Conservation (phyloP, 2,797 vertebrate genomes). For the Anniella stebbinsi region DNA sequence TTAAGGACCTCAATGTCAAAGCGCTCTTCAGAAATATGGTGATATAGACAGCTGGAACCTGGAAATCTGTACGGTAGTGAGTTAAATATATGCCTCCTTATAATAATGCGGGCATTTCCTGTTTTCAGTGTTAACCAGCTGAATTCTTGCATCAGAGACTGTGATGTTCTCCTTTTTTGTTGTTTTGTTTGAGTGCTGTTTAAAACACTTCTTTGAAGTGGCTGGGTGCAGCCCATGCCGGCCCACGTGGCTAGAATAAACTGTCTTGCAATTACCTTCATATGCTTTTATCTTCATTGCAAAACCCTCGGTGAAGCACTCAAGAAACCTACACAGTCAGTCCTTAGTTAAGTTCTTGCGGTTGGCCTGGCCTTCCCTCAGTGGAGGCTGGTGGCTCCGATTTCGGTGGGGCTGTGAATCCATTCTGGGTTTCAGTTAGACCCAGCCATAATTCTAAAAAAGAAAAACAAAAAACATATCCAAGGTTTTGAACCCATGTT, state of each 20-base stretch:
- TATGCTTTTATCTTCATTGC: background rate
- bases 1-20: background rate
- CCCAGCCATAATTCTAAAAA: no score
- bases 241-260: conserved; percentile 24
- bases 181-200: background rate
- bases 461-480: no score
- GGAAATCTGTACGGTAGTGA: background rate
- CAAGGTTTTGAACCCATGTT: no score
- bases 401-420: no score
- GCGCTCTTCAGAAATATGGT: background rate
- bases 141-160: background rate
- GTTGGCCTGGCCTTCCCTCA: background rate
- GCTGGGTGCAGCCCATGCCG: background rate
- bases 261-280: background rate
- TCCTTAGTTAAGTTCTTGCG: background rate
- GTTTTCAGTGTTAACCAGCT: background rate
- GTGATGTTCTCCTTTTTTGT: background rate
- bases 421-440: no score
- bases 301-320: background rate
- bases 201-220: conserved; percentile 17
- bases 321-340: background rate
- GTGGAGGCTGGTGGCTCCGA: no score
- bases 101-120: background rate
- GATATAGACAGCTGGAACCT: background rate
- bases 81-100: background rate